Conservation (phyloP, 2,888 invertebrate species). For the Himalopsyche japonica region DNA sequence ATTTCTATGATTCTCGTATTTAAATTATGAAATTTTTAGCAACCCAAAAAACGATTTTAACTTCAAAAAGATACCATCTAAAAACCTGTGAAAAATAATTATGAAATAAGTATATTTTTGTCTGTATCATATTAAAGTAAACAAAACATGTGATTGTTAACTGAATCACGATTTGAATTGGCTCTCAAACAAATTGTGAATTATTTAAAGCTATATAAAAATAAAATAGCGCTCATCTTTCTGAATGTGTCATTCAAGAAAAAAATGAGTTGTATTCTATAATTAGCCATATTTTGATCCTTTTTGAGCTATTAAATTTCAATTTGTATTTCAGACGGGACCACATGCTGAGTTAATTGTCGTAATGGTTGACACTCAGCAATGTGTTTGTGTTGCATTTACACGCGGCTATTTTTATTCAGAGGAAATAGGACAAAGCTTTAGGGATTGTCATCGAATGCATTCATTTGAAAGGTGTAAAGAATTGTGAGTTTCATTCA, state of each 20-base stretch:
- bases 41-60: too few relatives aligned
- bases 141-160: too few relatives aligned
- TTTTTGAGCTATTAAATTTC: constrained; percentile 6
- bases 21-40: too few relatives aligned
- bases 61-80: too few relatives aligned
- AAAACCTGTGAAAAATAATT: too few relatives aligned
- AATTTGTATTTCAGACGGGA: constrained; percentile 12
- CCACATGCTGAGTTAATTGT: constrained; percentile 38
- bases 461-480: constrained; percentile 17
- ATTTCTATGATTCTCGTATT: too few relatives aligned
- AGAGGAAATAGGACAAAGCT: not conserved
- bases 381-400: not conserved
- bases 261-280: not conserved
- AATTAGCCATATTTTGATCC: not conserved
- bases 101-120: too few relatives aligned
- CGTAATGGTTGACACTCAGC: not conserved
- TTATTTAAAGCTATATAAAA: too few relatives aligned
- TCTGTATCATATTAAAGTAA: too few relatives aligned
- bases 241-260: not conserved
- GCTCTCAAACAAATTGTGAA: too few relatives aligned
- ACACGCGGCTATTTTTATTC: not conserved
- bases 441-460: not conserved
- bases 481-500: not conserved
- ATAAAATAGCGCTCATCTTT: too few relatives aligned
- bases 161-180: too few relatives aligned